Evolutionary conservation across 2,797 vertebrate genomes (phyloP), one percentile per base, ranked within the genome.

Genomic region (Pempheris klunzingeri): DNA sequence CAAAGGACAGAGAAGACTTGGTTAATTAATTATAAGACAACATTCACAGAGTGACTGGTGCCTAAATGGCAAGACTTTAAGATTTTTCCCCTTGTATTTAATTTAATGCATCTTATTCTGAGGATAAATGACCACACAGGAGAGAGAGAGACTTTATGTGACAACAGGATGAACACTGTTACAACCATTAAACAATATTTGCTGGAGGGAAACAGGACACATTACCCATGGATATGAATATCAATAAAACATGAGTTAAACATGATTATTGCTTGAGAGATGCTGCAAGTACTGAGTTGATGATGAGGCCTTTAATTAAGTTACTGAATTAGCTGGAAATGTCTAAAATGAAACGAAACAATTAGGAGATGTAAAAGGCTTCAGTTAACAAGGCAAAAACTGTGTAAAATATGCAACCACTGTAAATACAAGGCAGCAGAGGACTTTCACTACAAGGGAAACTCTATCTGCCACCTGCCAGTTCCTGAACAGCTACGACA

Each of bases 371-470:
- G 20, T 34, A 12, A 62, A 57, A 49, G 7, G 12, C 20, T 28
- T 62, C 14, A 47, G 8, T 50, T 49, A 22, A 49, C 18, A 34
- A 12, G 39, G 4, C 3, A 65, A 62, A 18, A 17, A 3, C n/a
- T 18, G 3, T 32, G 18, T 28, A 44, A 24, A 46, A 6, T 39
- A n/a, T 28, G 7, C 14, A 59, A 49, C 34, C 28, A 28, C 17
- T 28, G 7, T 10, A 41, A 22, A 63, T 36, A 47, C 13, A 30
- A 71, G 30, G 46, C 65, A 30, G 9, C 28, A 74, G 34, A 44
- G 71, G 54, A 84, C 82, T 87, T 91, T 88, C 76, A 74, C 84
- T 74, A 54, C 62, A 28, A 60, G 12, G 26, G 72, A 83, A 87
- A 84, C 75, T 50, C 36, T 47, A 79, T 71, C 73, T 15, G 24